A percentile compares a stretch with the other conserved stretches of the same genome.
Evolutionary conservation across 23 tunicate genomes (phyloP).

Genomic region (Styela clava): DNA sequence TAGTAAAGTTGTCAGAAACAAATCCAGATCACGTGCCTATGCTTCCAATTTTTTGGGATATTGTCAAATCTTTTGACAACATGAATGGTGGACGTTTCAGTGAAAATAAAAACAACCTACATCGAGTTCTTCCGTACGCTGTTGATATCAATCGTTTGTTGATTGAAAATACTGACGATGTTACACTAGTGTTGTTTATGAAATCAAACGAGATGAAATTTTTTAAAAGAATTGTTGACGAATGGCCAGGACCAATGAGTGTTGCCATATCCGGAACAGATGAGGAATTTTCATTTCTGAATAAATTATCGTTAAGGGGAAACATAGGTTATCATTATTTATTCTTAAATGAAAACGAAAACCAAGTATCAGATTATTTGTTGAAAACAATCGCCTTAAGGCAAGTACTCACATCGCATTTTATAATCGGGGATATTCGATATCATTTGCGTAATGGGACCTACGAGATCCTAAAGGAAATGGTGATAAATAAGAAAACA

Average conservation of each 20-base stretch:
- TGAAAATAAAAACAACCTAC: neutral
- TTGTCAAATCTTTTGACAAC: neutral
- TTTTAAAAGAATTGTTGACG: neutral
- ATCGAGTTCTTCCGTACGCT: neutral
- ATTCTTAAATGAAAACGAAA: neutral
- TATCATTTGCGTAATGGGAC: neutral
- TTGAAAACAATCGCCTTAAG: neutral
- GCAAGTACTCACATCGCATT: neutral
- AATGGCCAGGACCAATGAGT: neutral
- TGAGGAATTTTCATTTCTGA: neutral
- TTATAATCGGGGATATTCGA: neutral
- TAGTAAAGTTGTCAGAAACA: neutral
- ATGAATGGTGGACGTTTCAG: conserved; percentile 5
- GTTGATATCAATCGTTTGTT: neutral
- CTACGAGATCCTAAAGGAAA: neutral
- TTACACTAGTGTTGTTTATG: neutral
- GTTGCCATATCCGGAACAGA: neutral
- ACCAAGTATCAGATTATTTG: neutral
- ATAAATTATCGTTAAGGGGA: neutral
- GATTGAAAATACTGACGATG: neutral
- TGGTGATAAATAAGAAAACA: neutral
- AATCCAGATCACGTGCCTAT: neutral
- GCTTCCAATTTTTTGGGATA: neutral
- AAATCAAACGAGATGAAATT: neutral
- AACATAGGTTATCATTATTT: neutral